Evolutionary conservation across 1,140 invertebrate species (phyloP).

Genomic region (Drosophila asahinai): DNA sequence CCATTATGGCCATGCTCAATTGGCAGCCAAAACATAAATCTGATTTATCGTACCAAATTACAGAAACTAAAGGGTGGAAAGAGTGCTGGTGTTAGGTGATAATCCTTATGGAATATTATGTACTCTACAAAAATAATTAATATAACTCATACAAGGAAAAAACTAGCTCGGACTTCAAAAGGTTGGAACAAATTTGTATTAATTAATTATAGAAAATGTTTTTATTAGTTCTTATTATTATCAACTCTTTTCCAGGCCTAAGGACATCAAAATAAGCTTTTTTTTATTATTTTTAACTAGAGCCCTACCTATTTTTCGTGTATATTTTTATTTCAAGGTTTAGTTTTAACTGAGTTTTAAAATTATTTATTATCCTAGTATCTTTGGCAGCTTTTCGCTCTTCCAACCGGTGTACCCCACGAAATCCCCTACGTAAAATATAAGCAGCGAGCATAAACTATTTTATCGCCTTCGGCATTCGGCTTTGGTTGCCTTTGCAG

Average conservation of each 20-base stretch:
- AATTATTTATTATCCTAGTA: background rate
- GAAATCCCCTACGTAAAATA: background rate
- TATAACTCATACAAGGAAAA: no score
- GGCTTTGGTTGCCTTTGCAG: slow-evolving; percentile 25
- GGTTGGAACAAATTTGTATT: no score
- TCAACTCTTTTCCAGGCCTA: background rate
- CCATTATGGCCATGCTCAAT: slow-evolving; percentile 22
- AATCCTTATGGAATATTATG: background rate
- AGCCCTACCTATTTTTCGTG: background rate
- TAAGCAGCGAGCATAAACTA: slow-evolving; percentile 48
- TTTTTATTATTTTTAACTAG: background rate
- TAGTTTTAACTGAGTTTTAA: background rate
- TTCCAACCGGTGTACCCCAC: background rate
- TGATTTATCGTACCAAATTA: slow-evolving; percentile 69
- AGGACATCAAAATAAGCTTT: background rate
- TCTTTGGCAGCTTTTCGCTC: background rate
- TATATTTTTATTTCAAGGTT: background rate
- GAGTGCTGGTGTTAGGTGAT: background rate
- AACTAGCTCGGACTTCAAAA: no score
- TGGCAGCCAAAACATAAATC: slow-evolving; percentile 36
- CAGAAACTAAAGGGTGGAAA: slow-evolving; percentile 13
- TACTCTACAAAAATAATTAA: slow-evolving; percentile 7
- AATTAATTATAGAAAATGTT: no score
- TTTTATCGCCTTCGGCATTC: slow-evolving; percentile 68
- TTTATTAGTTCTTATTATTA: background rate